These are phyloP conservation scores for Murina feae DNA, from an alignment of 2,113 vertebrate species.

Conservation along the genomic window DNA sequence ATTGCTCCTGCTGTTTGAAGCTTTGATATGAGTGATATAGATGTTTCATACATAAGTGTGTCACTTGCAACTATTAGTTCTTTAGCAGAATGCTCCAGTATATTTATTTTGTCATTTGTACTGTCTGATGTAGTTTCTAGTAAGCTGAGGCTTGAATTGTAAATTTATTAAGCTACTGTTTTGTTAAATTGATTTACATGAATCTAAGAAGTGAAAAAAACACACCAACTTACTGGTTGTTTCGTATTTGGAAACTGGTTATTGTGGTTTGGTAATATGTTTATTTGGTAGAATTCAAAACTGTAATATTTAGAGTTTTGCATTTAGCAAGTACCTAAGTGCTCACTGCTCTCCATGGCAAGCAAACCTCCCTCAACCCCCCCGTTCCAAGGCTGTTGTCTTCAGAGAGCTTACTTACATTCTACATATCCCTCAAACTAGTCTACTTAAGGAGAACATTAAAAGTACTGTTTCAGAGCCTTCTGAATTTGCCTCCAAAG, in stretches of 20 bases:
- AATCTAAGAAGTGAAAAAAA: slow-evolving; percentile 11
- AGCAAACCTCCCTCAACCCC: neutral
- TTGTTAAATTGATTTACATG: slow-evolving; percentile 5
- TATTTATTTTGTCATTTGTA: slow-evolving; percentile 24
- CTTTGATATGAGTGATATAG: neutral
- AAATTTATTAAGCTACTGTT: slow-evolving; percentile 4
- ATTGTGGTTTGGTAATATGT: neutral
- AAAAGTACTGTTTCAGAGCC: neutral
- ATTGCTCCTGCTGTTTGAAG: neutral
- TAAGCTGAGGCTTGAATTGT: neutral
- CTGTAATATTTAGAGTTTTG: neutral
- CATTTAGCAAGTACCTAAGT: slow-evolving; percentile 8
- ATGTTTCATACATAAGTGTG: neutral
- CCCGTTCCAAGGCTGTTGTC: neutral
- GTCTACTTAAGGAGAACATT: neutral
- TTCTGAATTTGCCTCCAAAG: slow-evolving; percentile 25
- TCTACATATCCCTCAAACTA: neutral
- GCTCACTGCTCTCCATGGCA: neutral
- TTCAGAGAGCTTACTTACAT: neutral
- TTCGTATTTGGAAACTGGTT: neutral
- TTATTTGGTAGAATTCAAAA: neutral
- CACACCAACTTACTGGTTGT: neutral
- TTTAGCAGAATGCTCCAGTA: neutral
- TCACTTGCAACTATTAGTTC: neutral
- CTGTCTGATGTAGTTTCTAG: slow-evolving; percentile 1